Evolutionary conservation across 2,113 vertebrate species (phyloP).

Genomic region (Sturnus vulgaris): DNA sequence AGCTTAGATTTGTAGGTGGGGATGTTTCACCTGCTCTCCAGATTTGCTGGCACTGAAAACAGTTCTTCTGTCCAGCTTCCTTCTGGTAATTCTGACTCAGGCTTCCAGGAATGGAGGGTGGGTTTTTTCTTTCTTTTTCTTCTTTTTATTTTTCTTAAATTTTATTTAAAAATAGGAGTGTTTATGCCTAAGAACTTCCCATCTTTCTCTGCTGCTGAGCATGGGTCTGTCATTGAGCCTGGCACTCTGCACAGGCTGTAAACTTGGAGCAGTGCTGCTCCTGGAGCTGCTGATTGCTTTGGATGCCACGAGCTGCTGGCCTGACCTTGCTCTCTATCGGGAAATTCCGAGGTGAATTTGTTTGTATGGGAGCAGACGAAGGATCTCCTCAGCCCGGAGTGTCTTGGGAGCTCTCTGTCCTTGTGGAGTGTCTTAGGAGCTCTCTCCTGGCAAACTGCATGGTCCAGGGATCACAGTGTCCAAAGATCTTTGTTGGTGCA

Average conservation of each 20-base stretch:
- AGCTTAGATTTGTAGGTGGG: conserved; percentile 42
- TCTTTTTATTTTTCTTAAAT: neutral
- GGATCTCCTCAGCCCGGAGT: neutral
- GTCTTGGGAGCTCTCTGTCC: neutral
- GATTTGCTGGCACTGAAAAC: conserved; percentile 45
- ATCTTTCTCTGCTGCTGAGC: neutral
- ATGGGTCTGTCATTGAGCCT: neutral
- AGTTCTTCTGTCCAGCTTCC: conserved; percentile 55
- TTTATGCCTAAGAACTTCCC: conserved; percentile 3
- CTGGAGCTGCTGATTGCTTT: neutral
- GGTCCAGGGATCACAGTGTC: neutral
- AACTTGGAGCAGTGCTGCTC: neutral
- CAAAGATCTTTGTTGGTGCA: neutral
- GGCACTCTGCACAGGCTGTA: neutral
- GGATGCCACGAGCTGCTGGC: neutral
- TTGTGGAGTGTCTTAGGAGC: neutral
- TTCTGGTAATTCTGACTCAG: conserved; percentile 69
- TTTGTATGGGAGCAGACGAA: neutral
- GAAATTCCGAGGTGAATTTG: conserved; percentile 3
- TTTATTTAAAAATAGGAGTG: neutral
- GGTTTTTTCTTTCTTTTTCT: neutral
- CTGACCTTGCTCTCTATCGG: neutral
- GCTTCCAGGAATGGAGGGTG: conserved; percentile 62
- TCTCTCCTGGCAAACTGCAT: neutral
- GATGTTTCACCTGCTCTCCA: conserved; percentile 58